These are phyloP conservation scores for Drosophila azteca DNA, from an alignment of 1,140 invertebrate species.

Conservation along the genomic window DNA sequence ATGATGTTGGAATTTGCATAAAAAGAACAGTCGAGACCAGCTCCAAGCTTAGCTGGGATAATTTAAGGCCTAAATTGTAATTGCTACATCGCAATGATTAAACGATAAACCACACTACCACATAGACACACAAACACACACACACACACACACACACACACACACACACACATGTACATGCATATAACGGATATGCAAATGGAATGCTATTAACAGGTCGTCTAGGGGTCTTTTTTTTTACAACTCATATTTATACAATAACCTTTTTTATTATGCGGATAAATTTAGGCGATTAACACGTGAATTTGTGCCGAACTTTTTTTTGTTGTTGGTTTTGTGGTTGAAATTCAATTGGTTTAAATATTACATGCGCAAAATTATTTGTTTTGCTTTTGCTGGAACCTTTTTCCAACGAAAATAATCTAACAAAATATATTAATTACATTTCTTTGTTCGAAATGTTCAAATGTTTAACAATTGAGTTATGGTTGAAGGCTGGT, in stretches of 20 bases:
- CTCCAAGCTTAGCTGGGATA: slow-evolving; percentile 33
- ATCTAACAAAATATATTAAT: slow-evolving; percentile 18
- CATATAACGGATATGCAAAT: slow-evolving; percentile 67
- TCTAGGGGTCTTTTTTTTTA: slow-evolving; percentile 49
- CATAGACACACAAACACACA: too few species aligned
- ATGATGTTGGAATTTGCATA: slow-evolving; percentile 63
- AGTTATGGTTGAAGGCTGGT: too few species aligned
- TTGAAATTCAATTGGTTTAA: slow-evolving; percentile 51
- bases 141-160: too few species aligned
- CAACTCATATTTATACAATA: not conserved
- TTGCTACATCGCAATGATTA: slow-evolving; percentile 67
- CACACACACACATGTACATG: too few species aligned
- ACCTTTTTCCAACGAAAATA: not conserved
- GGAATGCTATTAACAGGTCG: slow-evolving; percentile 57
- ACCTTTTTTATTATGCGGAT: slow-evolving; percentile 23
- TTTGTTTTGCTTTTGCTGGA: slow-evolving; percentile 14
- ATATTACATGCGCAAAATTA: slow-evolving; percentile 22
- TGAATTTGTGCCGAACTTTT: slow-evolving; percentile 8
- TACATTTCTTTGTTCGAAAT: not conserved
- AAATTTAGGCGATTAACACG: slow-evolving; percentile 61
- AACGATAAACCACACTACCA: slow-evolving; percentile 48
- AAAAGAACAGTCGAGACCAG: slow-evolving; percentile 39
- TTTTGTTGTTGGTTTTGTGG: slow-evolving; percentile 19
- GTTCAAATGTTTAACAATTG: too few species aligned
- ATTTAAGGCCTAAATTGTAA: slow-evolving; percentile 72